These are phyloP conservation scores for Gymnothorax javanicus DNA, from an alignment of 2,797 vertebrate species.

Conservation along the genomic window DNA sequence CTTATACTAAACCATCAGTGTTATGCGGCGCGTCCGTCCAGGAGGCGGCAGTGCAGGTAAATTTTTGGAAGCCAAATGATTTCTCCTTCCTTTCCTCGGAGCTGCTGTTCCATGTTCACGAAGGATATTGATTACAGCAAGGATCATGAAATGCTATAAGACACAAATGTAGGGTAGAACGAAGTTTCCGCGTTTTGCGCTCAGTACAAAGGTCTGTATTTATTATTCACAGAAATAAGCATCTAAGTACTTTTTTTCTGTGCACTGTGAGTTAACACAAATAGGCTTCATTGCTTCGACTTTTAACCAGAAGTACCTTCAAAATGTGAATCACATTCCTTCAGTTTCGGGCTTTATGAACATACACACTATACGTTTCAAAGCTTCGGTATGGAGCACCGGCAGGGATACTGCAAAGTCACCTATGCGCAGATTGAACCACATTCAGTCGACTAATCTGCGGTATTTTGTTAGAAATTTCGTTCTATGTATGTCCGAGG, in stretches of 20 bases:
- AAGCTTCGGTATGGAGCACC: background rate
- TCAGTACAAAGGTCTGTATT: background rate
- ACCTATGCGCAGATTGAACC: background rate
- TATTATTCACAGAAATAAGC: background rate
- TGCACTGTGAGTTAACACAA: background rate
- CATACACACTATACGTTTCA: background rate
- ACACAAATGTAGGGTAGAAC: background rate
- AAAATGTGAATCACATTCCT: background rate
- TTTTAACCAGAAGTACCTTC: background rate
- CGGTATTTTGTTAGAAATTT: background rate
- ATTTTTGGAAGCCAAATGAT: slow-evolving; percentile 25
- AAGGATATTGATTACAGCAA: background rate
- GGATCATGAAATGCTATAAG: background rate
- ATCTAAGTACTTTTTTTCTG: background rate
- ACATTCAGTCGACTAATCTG: background rate
- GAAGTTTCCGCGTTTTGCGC: background rate
- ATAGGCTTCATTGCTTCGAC: background rate
- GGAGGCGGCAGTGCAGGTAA: slow-evolving; percentile 82
- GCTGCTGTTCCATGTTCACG: background rate
- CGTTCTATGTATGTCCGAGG: background rate
- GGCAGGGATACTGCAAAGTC: background rate
- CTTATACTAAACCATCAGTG: slow-evolving; percentile 69
- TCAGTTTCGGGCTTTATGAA: background rate
- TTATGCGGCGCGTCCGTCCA: slow-evolving; percentile 70
- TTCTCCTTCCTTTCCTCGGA: slow-evolving; percentile 2